Evolutionary conservation across 2,113 vertebrate species (phyloP).

Genomic region (Sapajus apella): DNA sequence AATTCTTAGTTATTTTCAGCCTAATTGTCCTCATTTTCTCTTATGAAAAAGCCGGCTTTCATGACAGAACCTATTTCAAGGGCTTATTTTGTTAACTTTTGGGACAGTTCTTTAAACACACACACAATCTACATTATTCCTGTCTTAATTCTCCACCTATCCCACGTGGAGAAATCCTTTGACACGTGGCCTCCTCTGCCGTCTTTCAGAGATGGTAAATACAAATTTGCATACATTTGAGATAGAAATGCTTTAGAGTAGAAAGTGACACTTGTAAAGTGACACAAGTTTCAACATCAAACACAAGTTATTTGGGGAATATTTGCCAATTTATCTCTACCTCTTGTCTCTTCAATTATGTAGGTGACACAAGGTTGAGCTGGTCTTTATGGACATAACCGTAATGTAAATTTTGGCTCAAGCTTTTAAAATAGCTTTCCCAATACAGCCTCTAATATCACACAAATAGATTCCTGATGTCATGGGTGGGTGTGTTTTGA

Average conservation of each 20-base stretch:
- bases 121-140: background rate
- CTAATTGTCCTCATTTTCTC: background rate
- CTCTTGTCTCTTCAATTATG: background rate
- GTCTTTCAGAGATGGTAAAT: background rate
- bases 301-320: background rate
- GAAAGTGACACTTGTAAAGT: background rate
- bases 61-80: background rate
- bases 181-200: background rate
- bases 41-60: background rate
- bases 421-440: background rate
- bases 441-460: background rate
- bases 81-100: background rate
- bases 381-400: background rate
- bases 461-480: background rate
- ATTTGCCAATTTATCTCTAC: background rate
- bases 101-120: background rate
- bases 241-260: background rate
- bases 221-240: background rate
- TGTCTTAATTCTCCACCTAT: background rate
- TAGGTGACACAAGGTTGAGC: background rate
- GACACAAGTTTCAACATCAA: background rate
- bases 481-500: background rate
- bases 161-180: background rate
- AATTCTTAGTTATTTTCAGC: slow-evolving; percentile 14
- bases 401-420: background rate